Base-by-base conservation (phyloP, 2,888 invertebrate species). In the Chalcis sispes region DNA sequence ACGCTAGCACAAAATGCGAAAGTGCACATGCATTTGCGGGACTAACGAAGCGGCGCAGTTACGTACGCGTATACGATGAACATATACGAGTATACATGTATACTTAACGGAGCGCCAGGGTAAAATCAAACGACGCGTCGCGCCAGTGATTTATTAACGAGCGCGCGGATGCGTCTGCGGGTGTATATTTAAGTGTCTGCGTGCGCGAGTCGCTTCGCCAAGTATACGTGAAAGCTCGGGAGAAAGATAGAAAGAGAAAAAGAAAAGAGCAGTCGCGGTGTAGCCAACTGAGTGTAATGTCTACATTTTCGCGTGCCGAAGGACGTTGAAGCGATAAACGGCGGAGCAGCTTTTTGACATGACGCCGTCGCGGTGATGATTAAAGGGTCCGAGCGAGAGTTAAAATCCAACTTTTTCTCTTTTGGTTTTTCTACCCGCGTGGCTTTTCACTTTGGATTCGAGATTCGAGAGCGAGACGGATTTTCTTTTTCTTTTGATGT, bases 21-120 rank as follows among this genome's bases (percentile, higher is more conserved):
- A n/a, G 32, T 46, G 32, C 46, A 20, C n/a, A 46, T 48, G 29
- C 32, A 54, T 66, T 59, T 46, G 42, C 40, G 25, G 10, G 40
- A 20, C 66, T 75, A 75, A 75, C 75, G 71, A 75, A 54, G 75
- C 75, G 65, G 27, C 18, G 54, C 59, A 20, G 8, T 46, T 23
- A n/a, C 20, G n/a, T 10, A n/a, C 65, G 42, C 15, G 7, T 13
- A 15, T 13, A 2, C 42, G 7, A 42, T 42, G 42, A n/a, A n/a
- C n/a, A n/a, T n/a, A n/a, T 66, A 18, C 32, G 48, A 46, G 32
- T 69, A 20, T 3, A n/a, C 25, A 27, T 54, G 13, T 20, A 36
- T 32, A 25, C 27, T 18, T 20, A 10, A 8, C n/a, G n/a, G n/a
- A n/a, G n/a, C n/a, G n/a, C n/a, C 40, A 15, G 58, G 61, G 40